Evolutionary conservation across 2,113 vertebrate species (phyloP).

Genomic region (Oostethus manadensis): DNA sequence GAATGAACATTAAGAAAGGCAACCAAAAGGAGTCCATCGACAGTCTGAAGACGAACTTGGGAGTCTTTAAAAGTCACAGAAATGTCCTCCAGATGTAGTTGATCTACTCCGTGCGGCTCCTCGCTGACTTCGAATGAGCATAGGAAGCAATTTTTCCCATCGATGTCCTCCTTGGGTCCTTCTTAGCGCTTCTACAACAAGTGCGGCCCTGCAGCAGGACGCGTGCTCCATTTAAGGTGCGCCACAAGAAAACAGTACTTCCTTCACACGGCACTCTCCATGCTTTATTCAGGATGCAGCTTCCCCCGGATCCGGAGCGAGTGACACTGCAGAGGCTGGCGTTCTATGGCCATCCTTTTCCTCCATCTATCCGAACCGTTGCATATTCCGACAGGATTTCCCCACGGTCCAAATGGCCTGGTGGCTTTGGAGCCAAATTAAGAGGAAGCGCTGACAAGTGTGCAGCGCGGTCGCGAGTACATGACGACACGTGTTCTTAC

Average conservation of each 20-base stretch:
- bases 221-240: slow-evolving; percentile 24
- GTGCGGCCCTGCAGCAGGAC: slow-evolving; percentile 12
- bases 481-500: slow-evolving; percentile 49
- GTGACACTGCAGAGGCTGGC: slow-evolving; percentile 53
- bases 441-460: slow-evolving; percentile 66
- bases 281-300: slow-evolving; percentile 24
- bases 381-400: slow-evolving; percentile 59
- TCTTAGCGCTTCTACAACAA: neutral
- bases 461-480: slow-evolving; percentile 39
- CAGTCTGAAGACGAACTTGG: slow-evolving; percentile 7
- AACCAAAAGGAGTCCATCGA: neutral
- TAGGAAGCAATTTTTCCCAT: slow-evolving; percentile 4
- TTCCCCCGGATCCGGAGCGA: slow-evolving; percentile 27
- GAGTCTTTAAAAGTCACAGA: slow-evolving; percentile 28
- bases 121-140: slow-evolving; percentile 49
- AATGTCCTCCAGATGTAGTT: slow-evolving; percentile 25
- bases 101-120: slow-evolving; percentile 8
- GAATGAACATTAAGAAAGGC: neutral
- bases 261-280: neutral
- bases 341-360: slow-evolving; percentile 26
- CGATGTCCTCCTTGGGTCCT: slow-evolving; percentile 2
- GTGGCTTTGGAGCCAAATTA: slow-evolving; percentile 62
- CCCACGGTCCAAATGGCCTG: slow-evolving; percentile 52
- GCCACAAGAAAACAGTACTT: slow-evolving; percentile 18
- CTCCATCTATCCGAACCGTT: slow-evolving; percentile 56